These are phyloP conservation scores for Urocynchramus pylzowi DNA, from an alignment of 2,113 vertebrate species.

Conservation along the genomic window DNA sequence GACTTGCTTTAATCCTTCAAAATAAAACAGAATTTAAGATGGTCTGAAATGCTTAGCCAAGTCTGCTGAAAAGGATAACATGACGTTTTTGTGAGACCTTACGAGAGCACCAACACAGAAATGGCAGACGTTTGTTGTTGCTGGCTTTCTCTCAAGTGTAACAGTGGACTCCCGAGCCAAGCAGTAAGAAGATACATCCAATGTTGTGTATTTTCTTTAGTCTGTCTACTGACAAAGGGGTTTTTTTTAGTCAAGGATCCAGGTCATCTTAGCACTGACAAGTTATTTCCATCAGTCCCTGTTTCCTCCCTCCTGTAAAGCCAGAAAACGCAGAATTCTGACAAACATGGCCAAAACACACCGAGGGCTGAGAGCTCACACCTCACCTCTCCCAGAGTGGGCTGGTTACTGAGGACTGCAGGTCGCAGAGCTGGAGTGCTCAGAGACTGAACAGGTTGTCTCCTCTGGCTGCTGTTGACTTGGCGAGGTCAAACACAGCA, in stretches of 20 bases:
- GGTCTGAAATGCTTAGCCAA: not conserved
- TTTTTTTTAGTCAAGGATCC: not conserved
- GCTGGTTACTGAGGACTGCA: not conserved
- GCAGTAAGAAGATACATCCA: not conserved
- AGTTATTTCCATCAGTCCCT: not conserved
- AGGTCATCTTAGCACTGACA: not conserved
- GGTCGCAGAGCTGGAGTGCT: rapidly evolving
- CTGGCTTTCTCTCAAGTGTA: not conserved
- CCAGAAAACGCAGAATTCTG: not conserved
- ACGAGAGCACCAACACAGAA: not conserved
- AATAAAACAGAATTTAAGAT: not conserved
- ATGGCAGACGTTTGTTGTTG: not conserved
- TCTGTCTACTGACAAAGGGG: not conserved
- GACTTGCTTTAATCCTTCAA: not conserved
- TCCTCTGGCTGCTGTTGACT: not conserved
- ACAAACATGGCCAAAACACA: not conserved
- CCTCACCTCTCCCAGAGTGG: rapidly evolving
- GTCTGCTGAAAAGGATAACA: not conserved
- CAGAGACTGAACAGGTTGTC: not conserved
- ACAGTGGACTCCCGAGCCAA: not conserved
- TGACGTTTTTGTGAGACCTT: not conserved
- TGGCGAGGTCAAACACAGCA: not conserved
- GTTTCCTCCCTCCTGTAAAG: not conserved
- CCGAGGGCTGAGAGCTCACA: rapidly evolving
- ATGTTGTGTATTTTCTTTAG: rapidly evolving